Evolutionary conservation across 2,888 invertebrate genomes (phyloP).

Genomic region (Orchesella flavescens): DNA sequence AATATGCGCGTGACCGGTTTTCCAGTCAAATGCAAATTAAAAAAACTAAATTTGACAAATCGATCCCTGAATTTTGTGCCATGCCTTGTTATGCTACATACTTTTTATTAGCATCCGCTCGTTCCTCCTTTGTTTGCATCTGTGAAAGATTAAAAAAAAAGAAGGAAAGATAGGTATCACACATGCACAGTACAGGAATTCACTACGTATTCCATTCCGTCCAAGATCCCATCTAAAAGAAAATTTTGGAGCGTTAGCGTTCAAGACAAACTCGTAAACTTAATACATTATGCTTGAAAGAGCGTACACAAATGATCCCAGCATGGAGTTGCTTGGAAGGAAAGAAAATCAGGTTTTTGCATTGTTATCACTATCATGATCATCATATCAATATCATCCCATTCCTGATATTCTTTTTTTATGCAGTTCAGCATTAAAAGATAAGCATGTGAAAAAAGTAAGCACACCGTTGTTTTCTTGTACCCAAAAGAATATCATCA

Average conservation of each 20-base stretch:
- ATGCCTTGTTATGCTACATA: neutral
- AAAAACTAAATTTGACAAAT: slow-evolving; percentile 35
- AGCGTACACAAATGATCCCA: neutral
- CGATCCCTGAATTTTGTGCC: slow-evolving; percentile 13
- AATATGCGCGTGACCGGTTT: slow-evolving; percentile 43
- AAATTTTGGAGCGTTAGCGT: neutral
- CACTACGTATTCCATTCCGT: too few species aligned
- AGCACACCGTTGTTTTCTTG: slow-evolving; percentile 26
- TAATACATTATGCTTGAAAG: neutral
- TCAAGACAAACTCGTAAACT: neutral
- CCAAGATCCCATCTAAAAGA: neutral
- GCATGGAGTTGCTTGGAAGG: neutral
- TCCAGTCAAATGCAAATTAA: slow-evolving; percentile 50
- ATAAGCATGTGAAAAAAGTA: neutral
- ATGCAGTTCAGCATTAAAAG: neutral
- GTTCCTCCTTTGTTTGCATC: too few species aligned
- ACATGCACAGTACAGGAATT: slow-evolving; percentile 2
- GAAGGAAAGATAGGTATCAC: neutral
- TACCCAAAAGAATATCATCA: neutral
- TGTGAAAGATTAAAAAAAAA: too few species aligned
- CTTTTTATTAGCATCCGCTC: slow-evolving; percentile 8
- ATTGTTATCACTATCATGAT: slow-evolving; percentile 12
- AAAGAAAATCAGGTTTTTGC: slow-evolving; percentile 19
- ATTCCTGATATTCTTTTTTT: neutral
- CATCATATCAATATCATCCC: slow-evolving; percentile 22